Conservation (phyloP, 1,140 invertebrate genomes). For the Macrostomum lignano region DNA sequence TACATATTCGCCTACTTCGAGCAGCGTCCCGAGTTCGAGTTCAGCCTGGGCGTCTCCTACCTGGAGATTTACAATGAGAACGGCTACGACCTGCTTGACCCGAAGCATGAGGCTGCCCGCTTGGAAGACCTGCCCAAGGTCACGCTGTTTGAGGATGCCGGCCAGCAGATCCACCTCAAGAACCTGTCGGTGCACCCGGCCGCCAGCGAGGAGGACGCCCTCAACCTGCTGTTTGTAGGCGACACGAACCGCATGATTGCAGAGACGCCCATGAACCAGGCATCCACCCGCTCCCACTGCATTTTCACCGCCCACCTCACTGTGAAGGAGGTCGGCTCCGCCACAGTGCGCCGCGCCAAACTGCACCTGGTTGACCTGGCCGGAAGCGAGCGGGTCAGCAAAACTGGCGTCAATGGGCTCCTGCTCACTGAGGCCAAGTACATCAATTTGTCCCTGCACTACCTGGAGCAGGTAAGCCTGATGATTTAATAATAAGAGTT, state of each 20-base stretch:
- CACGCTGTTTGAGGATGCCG: slow-evolving; percentile 33
- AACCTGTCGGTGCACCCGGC: slow-evolving; percentile 35
- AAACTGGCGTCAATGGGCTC: slow-evolving; percentile 31
- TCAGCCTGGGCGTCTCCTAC: slow-evolving; percentile 23
- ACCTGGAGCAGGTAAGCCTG: slow-evolving; percentile 39
- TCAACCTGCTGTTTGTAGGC: slow-evolving; percentile 34
- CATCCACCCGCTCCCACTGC: slow-evolving; percentile 39
- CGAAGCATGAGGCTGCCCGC: slow-evolving; percentile 29
- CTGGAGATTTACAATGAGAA: slow-evolving; percentile 29
- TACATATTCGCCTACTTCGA: slow-evolving; percentile 26
- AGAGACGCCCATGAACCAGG: slow-evolving; percentile 38
- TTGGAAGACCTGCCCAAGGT: slow-evolving; percentile 36
- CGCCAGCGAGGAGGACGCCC: slow-evolving; percentile 33
- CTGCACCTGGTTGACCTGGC: slow-evolving; percentile 38
- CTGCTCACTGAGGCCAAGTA: slow-evolving; percentile 35
- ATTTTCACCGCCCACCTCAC: slow-evolving; percentile 37
- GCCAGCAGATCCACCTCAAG: slow-evolving; percentile 34
- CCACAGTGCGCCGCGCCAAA: slow-evolving; percentile 32
- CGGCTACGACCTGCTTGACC: slow-evolving; percentile 36
- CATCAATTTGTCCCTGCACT: slow-evolving; percentile 40
- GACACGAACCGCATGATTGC: slow-evolving; percentile 36
- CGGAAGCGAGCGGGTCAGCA: slow-evolving; percentile 23
- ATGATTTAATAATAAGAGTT: no score
- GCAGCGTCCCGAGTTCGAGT: slow-evolving; percentile 18
- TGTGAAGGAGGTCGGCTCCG: slow-evolving; percentile 26